A percentile compares a stretch with the other conserved stretches of the same genome.
These are phyloP conservation scores for Scotopteryx bipunctaria DNA, from an alignment of 2,888 invertebrate species.

Conservation along the genomic window DNA sequence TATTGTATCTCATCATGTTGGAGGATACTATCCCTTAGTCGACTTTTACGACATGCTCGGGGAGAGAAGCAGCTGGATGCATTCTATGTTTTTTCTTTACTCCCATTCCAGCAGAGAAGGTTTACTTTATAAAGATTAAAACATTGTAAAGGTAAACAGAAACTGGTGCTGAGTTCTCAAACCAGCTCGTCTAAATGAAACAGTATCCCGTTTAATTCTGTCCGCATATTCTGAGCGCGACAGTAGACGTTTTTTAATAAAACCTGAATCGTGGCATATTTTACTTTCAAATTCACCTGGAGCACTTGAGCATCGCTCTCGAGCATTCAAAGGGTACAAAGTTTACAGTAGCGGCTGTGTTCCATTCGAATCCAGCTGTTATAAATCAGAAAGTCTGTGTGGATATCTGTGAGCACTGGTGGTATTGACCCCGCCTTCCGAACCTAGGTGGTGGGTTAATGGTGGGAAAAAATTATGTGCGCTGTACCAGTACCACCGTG, in stretches of 20 bases:
- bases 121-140: too few species aligned
- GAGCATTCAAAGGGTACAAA: slow-evolving; percentile 29
- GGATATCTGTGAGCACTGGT: background rate
- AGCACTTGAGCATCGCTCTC: slow-evolving; percentile 25
- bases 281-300: slow-evolving; percentile 26
- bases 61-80: too few species aligned
- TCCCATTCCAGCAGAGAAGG: too few species aligned
- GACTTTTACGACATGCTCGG: too few species aligned
- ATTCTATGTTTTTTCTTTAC: too few species aligned
- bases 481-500: too few species aligned
- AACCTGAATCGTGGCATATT: slow-evolving; percentile 29
- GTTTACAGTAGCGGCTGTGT: slow-evolving; percentile 21
- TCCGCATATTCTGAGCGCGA: slow-evolving; percentile 18
- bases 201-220: slow-evolving; percentile 15
- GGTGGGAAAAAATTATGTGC: too few species aligned
- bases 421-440: background rate
- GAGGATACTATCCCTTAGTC: too few species aligned
- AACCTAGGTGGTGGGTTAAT: too few species aligned
- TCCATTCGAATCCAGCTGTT: slow-evolving; percentile 21
- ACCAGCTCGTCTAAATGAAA: slow-evolving; percentile 8
- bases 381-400: background rate
- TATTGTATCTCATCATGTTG: too few species aligned
- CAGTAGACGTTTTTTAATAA: slow-evolving; percentile 30
- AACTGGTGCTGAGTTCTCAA: background rate
- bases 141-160: too few species aligned